phyloP scores from a whole-genome alignment of 2,888 invertebrate species.

The Drosophila meridionalis region DNA sequence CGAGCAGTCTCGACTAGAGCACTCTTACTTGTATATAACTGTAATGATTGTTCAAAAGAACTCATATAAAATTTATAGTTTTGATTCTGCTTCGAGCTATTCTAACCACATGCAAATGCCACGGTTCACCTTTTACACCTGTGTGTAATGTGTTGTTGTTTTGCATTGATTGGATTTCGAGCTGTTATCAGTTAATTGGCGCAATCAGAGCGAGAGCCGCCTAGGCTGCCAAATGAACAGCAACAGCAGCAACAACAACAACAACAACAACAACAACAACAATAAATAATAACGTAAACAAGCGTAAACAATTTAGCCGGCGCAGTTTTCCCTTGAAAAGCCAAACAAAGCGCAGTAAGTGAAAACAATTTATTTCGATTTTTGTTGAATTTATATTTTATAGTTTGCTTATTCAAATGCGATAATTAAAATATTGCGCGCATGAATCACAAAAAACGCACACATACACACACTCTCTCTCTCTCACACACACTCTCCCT shows the following conservation, averaged over 20 bases:
- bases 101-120: background rate
- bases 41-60: too few species aligned
- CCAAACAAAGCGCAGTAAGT: constrained; percentile 48
- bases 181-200: constrained; percentile 67
- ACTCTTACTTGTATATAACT: too few species aligned
- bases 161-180: constrained; percentile 30
- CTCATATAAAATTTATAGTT: background rate
- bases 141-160: constrained; percentile 15
- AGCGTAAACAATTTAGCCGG: constrained; percentile 49
- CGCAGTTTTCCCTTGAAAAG: constrained; percentile 36
- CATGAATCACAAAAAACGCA: constrained; percentile 51
- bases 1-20: too few species aligned
- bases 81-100: background rate
- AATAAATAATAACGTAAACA: constrained; percentile 21
- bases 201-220: constrained; percentile 31
- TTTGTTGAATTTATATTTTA: constrained; percentile 25
- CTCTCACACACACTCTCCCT: background rate
- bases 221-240: constrained; percentile 20
- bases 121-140: constrained; percentile 16
- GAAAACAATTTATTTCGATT: constrained; percentile 55
- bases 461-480: background rate
- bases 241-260: background rate
- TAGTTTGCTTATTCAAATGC: constrained; percentile 56
- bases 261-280: background rate
- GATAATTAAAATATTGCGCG: constrained; percentile 71